phyloP scores from a whole-genome alignment of 1,140 invertebrate species.

The Sinella curviseta region DNA sequence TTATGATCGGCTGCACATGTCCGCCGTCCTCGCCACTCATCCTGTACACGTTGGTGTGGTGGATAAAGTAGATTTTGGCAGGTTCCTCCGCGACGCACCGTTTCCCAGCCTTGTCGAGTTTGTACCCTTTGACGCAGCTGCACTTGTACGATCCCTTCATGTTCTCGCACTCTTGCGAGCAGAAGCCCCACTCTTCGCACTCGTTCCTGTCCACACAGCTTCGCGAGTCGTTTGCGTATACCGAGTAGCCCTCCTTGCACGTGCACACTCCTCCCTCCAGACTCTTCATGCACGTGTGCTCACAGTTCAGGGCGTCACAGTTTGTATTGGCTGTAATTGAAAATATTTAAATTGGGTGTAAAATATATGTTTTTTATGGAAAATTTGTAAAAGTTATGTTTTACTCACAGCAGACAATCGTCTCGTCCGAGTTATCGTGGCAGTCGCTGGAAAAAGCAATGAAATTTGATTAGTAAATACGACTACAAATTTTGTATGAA shows the following conservation, averaged over 20 bases:
- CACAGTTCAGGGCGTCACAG: slow-evolving; percentile 79
- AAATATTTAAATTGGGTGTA: neutral
- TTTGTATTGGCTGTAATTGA: slow-evolving; percentile 66
- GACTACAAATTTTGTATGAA: neutral
- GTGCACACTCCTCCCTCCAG: slow-evolving; percentile 84
- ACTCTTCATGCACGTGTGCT: slow-evolving; percentile 85
- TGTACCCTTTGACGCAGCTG: no score
- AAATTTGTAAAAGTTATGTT: slow-evolving; percentile 17
- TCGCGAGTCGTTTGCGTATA: slow-evolving; percentile 73
- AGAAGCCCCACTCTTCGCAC: slow-evolving; percentile 82
- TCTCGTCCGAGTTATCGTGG: slow-evolving; percentile 85
- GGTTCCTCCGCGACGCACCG: no score
- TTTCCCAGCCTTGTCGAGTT: no score
- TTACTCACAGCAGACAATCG: slow-evolving; percentile 79
- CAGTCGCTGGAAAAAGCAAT: slow-evolving; percentile 67
- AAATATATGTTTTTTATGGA: slow-evolving; percentile 18
- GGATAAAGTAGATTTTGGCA: no score
- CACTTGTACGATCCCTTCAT: no score
- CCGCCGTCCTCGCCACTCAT: no score
- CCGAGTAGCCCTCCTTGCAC: slow-evolving; percentile 72
- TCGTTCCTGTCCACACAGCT: slow-evolving; percentile 91
- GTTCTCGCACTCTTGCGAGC: no score
- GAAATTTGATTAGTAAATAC: neutral
- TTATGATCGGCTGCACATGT: no score
- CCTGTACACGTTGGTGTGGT: no score